Conservation (phyloP, 1,140 invertebrate species). For the Matsumurasca onukii region DNA sequence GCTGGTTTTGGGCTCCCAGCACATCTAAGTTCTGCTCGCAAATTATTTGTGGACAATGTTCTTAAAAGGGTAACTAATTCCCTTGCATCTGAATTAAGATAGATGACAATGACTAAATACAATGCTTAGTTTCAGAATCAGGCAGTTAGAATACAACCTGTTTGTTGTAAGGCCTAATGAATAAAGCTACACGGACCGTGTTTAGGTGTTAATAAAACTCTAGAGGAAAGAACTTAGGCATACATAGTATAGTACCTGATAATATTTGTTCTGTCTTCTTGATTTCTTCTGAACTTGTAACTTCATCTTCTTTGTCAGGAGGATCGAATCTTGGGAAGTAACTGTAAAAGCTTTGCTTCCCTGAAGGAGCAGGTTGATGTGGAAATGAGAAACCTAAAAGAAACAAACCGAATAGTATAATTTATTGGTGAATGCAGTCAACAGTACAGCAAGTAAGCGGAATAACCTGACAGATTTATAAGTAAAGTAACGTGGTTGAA, state of each 20-base stretch:
- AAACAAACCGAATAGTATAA: background rate
- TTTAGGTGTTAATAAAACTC: no score
- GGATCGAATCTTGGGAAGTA: background rate
- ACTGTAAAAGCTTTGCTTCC: background rate
- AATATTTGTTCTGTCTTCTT: slow-evolving; percentile 16
- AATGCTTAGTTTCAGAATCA: no score
- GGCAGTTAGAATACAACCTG: no score
- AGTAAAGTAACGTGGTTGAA: no score
- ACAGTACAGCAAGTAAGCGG: no score
- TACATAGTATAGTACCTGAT: no score
- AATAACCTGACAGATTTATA: no score
- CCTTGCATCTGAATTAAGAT: slow-evolving; percentile 61
- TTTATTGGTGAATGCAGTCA: no score
- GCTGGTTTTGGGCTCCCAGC: slow-evolving; percentile 29
- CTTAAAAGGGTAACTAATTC: slow-evolving; percentile 66
- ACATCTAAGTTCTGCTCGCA: slow-evolving; percentile 50
- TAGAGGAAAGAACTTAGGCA: no score
- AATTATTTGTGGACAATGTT: slow-evolving; percentile 67
- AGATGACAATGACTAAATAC: slow-evolving; percentile 59
- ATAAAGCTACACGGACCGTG: no score
- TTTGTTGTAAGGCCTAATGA: no score
- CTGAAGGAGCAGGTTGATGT: background rate
- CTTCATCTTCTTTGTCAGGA: slow-evolving; percentile 64
- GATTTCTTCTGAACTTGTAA: slow-evolving; percentile 69
- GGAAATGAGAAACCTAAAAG: slow-evolving; percentile 19